These are phyloP conservation scores for Apteryx owenii DNA, from an alignment of 2,113 vertebrate species.

Conservation along the genomic window DNA sequence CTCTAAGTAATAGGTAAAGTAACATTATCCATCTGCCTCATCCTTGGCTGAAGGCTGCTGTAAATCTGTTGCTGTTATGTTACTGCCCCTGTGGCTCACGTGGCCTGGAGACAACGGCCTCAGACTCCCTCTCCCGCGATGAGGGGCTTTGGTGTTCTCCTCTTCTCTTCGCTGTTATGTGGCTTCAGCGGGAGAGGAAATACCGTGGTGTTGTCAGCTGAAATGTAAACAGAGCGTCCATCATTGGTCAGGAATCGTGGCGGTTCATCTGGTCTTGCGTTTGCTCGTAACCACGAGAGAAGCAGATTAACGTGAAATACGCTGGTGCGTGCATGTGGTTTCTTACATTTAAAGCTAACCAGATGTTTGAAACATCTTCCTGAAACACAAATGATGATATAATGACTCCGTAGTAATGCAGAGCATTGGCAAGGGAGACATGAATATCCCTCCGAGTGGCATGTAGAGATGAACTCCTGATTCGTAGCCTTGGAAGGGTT, in stretches of 20 bases:
- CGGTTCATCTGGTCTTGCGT: not conserved
- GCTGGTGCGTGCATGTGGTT: slow-evolving; percentile 2
- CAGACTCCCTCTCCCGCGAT: fast-evolving
- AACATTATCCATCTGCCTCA: not conserved
- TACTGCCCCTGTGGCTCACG: not conserved
- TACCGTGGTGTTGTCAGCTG: not conserved
- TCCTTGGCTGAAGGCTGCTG: not conserved
- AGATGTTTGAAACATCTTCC: slow-evolving; percentile 38
- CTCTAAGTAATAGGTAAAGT: not conserved
- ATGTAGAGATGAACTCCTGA: not conserved
- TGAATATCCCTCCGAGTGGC: slow-evolving; percentile 27
- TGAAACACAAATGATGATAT: slow-evolving; percentile 22
- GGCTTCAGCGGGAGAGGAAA: slow-evolving; percentile 19
- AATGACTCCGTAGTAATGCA: slow-evolving; percentile 23
- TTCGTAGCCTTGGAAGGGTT: not conserved
- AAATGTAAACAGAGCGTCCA: not conserved
- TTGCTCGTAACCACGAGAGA: not conserved
- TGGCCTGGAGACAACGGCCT: not conserved
- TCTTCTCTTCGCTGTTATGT: not conserved
- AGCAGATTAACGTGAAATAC: not conserved
- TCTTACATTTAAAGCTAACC: slow-evolving; percentile 41
- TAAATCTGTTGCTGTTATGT: not conserved
- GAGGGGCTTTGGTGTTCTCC: not conserved
- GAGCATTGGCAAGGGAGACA: slow-evolving; percentile 41
- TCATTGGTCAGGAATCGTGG: not conserved